Evolutionary conservation across 2,113 vertebrate genomes (phyloP).

Genomic region (Stictonetta naevosa): DNA sequence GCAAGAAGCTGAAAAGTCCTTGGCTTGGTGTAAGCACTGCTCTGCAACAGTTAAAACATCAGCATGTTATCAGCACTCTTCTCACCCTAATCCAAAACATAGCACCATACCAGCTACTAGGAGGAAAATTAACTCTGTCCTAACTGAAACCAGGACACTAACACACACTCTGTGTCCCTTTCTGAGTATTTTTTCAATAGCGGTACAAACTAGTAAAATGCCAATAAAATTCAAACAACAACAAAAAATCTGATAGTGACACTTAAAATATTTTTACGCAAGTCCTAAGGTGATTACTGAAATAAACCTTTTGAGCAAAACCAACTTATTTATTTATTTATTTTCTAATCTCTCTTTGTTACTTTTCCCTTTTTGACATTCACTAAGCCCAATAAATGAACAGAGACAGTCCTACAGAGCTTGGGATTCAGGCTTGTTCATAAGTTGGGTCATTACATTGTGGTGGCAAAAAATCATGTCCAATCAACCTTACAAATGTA

Average conservation of each 20-base stretch:
- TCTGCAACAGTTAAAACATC: too few relatives aligned
- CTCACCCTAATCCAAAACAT: too few relatives aligned
- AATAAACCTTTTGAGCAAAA: neutral
- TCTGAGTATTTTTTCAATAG: neutral
- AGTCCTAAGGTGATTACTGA: neutral
- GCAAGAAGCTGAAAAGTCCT: too few relatives aligned
- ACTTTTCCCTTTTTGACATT: neutral
- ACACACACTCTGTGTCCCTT: neutral
- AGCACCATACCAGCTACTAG: too few relatives aligned
- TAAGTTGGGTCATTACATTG: neutral
- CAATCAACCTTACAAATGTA: neutral
- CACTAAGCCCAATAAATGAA: neutral
- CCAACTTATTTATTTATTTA: accelerated
- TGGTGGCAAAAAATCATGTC: neutral
- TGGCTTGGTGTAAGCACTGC: too few relatives aligned
- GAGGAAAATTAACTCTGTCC: too few relatives aligned
- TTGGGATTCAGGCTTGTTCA: neutral
- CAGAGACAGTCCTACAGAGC: neutral
- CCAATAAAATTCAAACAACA: neutral
- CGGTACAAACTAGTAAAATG: neutral
- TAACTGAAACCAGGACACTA: neutral
- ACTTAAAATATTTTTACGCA: neutral
- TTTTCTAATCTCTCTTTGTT: neutral
- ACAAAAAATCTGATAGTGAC: neutral
- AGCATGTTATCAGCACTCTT: too few relatives aligned